phyloP scores from a whole-genome alignment of 2,888 invertebrate species.

The Syrista parreyssii region DNA sequence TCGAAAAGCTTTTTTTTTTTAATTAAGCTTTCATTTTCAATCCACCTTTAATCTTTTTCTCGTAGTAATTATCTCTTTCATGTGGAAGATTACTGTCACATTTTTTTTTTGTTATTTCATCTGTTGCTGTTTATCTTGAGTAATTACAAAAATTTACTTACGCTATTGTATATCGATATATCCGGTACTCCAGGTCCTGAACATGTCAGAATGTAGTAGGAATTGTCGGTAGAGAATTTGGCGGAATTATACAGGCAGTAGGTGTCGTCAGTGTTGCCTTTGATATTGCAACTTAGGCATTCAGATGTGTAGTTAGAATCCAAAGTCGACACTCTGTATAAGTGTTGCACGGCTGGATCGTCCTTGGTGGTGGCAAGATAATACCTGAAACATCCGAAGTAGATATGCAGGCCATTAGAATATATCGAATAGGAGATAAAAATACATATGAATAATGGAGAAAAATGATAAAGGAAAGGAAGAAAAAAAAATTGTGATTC shows the following conservation, averaged over 20 bases:
- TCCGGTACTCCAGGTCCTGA: slow-evolving; percentile 88
- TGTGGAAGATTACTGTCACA: too few relatives aligned
- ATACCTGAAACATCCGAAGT: slow-evolving; percentile 71
- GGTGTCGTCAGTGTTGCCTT: slow-evolving; percentile 66
- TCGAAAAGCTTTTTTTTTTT: too few relatives aligned
- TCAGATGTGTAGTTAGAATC: slow-evolving; percentile 62
- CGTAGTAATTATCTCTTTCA: too few relatives aligned
- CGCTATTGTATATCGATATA: slow-evolving; percentile 72
- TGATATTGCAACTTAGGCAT: slow-evolving; percentile 83
- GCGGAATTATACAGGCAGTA: slow-evolving; percentile 77
- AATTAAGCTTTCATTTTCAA: too few relatives aligned
- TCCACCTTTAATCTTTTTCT: too few relatives aligned
- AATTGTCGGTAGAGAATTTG: slow-evolving; percentile 75
- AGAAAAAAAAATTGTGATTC: background rate
- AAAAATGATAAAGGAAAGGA: slow-evolving; percentile 1
- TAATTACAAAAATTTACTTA: slow-evolving; percentile 55
- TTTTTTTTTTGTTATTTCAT: background rate
- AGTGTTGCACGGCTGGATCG: slow-evolving; percentile 83
- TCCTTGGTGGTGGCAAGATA: slow-evolving; percentile 83
- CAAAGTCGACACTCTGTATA: slow-evolving; percentile 78
- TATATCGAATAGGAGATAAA: background rate
- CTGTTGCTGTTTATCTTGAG: slow-evolving; percentile 6
- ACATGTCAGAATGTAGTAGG: slow-evolving; percentile 81
- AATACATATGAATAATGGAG: background rate
- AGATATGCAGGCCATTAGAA: background rate